Base-by-base conservation (phyloP, 2,113 vertebrate species). In the Chaetorhynchus papuensis region DNA sequence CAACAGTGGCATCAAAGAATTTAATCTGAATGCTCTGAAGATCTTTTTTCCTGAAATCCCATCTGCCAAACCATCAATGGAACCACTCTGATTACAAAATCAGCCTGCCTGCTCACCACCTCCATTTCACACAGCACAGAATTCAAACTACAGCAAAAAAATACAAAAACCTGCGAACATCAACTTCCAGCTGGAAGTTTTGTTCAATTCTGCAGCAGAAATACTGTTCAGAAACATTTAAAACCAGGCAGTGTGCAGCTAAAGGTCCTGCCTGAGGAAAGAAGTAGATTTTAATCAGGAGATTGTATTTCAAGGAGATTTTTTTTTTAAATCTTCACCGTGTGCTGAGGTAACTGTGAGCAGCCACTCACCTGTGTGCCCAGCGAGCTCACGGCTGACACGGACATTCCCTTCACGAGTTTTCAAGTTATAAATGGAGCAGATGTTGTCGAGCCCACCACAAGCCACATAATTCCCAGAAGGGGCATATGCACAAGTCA, bases 401-500 rank as follows among this genome's bases (percentile, higher is more conserved):
- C 99, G 99, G 52, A 99, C 99, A 57, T 99, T 99, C 94, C 99
- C 99, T 98, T 99, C 99, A 30, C 99, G 99, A 94, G 99, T 99
- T 98, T 99, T 99, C 97, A 99, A 99, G 97, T 99, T 99, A 98
- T 99, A 99, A 98, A 99, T 99, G 97, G 99, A 99, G 96, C 99
- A 99, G 96, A 99, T 99, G 98, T 99, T 99, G 96, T 99, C 99
- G 44, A 99, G 98, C 65, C 99, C 99, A 93, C 99, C 99, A 33
- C 99, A 99, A 96, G 99, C 99, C 95, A 99, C 99, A 1, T 99
- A 99, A 96, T 99, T 99, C 65, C 99, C 99, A 93, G 99, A 99
- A 45, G 99, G 99, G 50, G 99, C 99, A 37, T 99, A 99, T 4
- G 99, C 99, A 86, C 99, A 99, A 33, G 99, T 99, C 99, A 99